Percentiles rank a stretch among this genome's conserved stretches.
These are phyloP conservation scores for Mus caroli DNA, from an alignment of 2,797 vertebrate species.

Conservation along the genomic window DNA sequence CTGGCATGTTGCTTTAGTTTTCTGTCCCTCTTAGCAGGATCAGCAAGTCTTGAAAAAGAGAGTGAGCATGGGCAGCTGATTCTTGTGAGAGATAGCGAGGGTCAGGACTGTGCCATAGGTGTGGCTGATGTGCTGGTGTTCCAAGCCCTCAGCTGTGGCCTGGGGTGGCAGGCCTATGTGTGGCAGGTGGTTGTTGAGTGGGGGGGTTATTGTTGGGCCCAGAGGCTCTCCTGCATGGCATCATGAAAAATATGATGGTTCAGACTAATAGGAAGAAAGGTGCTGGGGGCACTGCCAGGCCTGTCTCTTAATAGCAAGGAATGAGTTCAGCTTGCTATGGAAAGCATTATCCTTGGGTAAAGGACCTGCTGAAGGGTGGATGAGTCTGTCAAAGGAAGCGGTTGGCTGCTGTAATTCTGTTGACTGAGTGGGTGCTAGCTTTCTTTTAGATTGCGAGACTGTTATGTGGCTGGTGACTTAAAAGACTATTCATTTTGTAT, in stretches of 20 bases:
- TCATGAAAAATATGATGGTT: not conserved
- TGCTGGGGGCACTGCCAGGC: not conserved
- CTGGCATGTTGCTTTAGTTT: not conserved
- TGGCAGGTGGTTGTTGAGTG: not conserved
- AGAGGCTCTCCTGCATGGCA: not conserved
- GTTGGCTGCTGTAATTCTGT: not conserved
- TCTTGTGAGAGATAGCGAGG: not conserved
- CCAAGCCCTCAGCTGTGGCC: not conserved
- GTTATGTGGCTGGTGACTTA: not conserved
- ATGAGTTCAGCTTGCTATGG: not conserved
- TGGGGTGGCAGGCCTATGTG: not conserved
- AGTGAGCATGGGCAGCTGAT: not conserved
- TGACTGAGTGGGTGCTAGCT: not conserved
- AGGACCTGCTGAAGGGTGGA: not conserved
- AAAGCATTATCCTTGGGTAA: not conserved
- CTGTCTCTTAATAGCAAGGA: not conserved
- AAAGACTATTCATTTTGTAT: conserved; percentile 18
- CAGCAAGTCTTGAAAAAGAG: conserved; percentile 35
- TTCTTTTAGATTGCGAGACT: not conserved
- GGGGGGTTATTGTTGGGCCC: not conserved
- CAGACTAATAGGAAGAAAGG: not conserved
- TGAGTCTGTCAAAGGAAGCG: not conserved
- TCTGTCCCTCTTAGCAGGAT: not conserved
- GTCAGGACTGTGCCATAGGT: not conserved
- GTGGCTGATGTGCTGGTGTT: not conserved